Evolutionary conservation across 2,797 vertebrate genomes (phyloP), one percentile per base, ranked within the genome.

Genomic region (Propithecus perrieri): DNA sequence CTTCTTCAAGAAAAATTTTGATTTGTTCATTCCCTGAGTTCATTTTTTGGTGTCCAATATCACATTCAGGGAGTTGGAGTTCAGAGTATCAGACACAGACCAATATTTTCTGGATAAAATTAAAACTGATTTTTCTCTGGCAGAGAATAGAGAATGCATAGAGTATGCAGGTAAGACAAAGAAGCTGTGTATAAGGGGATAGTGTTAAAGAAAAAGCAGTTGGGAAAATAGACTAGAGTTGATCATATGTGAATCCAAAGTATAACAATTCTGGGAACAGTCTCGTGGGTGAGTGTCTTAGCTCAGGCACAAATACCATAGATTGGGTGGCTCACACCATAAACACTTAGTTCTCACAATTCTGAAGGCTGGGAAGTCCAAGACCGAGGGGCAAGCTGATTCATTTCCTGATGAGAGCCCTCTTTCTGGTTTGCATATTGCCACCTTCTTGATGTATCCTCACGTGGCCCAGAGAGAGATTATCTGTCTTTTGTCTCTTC

Each of bases 71-170:
- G 30, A 90, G 35, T 72, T 87, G 20, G 24, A 93, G 7, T 50
- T 91, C 28, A 57, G 28, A 93, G 30, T 20, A 78, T 38, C 59
- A 81, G 33, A 9, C 28, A 89, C 14, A 92, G 48, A 85, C 10
- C 11, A 69, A 14, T 85, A 61, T 72, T 97, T 61, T 6, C 28
- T 95, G 50, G n/a, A 17, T 83, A 46, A 95, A 93, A 90, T 88
- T 92, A 84, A 79, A 92, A 61, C 5, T 43, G 55, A n/a, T 41
- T 84, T 33, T 33, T n/a, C 59, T 28, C 55, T 80, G 13, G 2
- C n/a, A 57, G n/a, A 14, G 35, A 86, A 48, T 30, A 61, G 18
- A 55, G 65, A 57, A 57, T 59, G 1, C 12, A 38, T n/a, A 22
- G n/a, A 83, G 13, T 38, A 57, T 14, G 10, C 22, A 90, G 35